phyloP scores from a whole-genome alignment of 2,888 invertebrate genomes.

The Drosophila meridiana region DNA sequence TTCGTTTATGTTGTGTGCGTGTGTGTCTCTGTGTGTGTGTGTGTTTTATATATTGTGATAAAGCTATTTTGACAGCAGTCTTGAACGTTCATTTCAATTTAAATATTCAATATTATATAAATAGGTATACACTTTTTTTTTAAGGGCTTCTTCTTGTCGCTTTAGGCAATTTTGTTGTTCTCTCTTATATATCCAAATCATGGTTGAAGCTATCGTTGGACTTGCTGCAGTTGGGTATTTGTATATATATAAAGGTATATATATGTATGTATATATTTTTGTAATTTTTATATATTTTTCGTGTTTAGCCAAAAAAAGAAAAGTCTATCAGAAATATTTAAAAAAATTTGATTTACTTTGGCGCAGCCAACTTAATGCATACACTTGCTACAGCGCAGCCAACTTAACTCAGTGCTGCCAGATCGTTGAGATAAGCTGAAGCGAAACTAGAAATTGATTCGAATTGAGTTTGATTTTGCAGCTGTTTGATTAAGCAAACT shows the following conservation, averaged over 20 bases:
- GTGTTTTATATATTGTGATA: constrained; percentile 62
- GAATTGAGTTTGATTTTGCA: neutral
- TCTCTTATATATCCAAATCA: constrained; percentile 16
- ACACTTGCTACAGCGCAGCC: neutral
- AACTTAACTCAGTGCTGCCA: constrained; percentile 1
- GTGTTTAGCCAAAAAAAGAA: neutral
- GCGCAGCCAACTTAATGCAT: constrained; percentile 22
- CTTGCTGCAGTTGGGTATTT: constrained; percentile 53
- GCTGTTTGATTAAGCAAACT: constrained; percentile 1
- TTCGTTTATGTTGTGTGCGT: constrained; percentile 19
- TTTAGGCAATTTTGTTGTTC: neutral
- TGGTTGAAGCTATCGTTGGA: constrained; percentile 25
- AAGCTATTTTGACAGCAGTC: constrained; percentile 83
- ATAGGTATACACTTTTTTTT: constrained; percentile 72
- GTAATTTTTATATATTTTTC: neutral
- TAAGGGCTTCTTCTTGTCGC: constrained; percentile 40
- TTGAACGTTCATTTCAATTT: constrained; percentile 80
- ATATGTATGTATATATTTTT: constrained; percentile 1
- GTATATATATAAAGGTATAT: constrained; percentile 19
- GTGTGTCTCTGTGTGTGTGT: constrained; percentile 16
- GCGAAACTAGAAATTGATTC: neutral
- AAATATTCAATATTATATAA: constrained; percentile 79
- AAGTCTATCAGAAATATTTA: neutral
- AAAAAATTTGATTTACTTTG: neutral
- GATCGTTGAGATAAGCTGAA: neutral